Evolutionary conservation across 2,888 invertebrate genomes (phyloP), one percentile per base, ranked within the genome.

Genomic region (Parasteatoda lunata): DNA sequence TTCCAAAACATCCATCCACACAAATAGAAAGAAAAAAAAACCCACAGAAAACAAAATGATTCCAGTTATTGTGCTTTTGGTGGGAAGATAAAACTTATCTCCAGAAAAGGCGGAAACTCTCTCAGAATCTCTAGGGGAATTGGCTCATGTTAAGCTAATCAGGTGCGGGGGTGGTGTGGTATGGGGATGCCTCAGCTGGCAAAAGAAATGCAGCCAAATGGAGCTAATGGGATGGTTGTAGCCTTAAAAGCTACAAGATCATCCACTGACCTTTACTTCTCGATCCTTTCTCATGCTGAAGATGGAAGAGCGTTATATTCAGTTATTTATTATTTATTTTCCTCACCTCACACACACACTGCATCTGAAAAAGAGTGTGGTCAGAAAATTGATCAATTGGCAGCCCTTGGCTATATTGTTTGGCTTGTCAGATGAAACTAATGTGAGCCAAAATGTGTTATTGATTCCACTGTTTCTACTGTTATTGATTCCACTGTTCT

Each of bases 91-190:
- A 59, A 59, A 59, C 9, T n/a, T n/a, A 9, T 13, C 5, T 4
- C 59, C 8, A 13, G 9, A 59, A 59, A n/a, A 59, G 59, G 11
- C 9, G 54, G 13, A 54, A 11, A n/a, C 59, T n/a, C n/a, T 59
- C 59, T 4, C 11, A 59, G 59, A 59, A 4, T n/a, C 73, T 73
- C 47, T 5, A 45, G 73, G 73, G 80, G 47, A 73, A 45, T 81
- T 59, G 59, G 73, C 80, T 73, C 73, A 81, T 73, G 80, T 81
- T 72, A 81, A 73, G 73, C 73, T 73, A 81, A 81, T 81, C 80
- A 81, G 72, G 59, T 13, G n/a, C n/a, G 80, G 66, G 66, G 80
- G 68, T 49, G 59, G 79, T 30, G 2, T 30, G 30, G 30, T 9
- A 45, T 9, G 15, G 15, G 15, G 66, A 68, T 15, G 80, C 13